Conservation (phyloP, 2,888 invertebrate species). For the Erebia epiphron region DNA sequence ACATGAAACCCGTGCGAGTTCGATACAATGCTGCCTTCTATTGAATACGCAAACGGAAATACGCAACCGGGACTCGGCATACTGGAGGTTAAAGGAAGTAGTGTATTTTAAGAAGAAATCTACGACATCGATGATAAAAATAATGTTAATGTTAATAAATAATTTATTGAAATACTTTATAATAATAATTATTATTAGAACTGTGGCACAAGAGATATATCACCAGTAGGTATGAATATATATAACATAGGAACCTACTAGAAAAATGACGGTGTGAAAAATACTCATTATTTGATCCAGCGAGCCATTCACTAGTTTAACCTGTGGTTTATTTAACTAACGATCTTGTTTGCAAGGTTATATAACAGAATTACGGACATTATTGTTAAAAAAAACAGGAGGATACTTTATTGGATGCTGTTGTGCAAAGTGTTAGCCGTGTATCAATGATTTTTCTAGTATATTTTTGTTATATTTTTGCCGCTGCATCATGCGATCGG, state of each 20-base stretch:
- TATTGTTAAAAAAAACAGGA: neutral
- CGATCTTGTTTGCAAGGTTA: neutral
- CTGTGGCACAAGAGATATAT: too few relatives aligned
- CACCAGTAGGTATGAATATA: too few relatives aligned
- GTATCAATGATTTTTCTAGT: constrained; percentile 10
- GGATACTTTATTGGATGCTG: neutral
- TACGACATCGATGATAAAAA: too few relatives aligned
- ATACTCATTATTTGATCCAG: neutral
- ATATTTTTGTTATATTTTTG: neutral
- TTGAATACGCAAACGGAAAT: too few relatives aligned
- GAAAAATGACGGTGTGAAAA: neutral
- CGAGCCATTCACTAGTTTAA: neutral
- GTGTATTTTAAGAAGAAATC: too few relatives aligned
- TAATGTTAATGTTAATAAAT: too few relatives aligned
- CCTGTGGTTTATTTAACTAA: neutral
- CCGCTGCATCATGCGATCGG: constrained; percentile 10
- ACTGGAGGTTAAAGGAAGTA: too few relatives aligned
- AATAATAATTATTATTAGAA: too few relatives aligned
- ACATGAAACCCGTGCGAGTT: too few relatives aligned
- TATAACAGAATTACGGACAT: neutral
- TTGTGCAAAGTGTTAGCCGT: neutral
- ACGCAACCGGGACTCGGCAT: too few relatives aligned
- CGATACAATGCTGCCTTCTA: too few relatives aligned
- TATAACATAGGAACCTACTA: neutral
- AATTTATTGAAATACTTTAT: too few relatives aligned